Base-by-base conservation (phyloP, 2,797 vertebrate genomes). In the Serranus cabrilla region DNA sequence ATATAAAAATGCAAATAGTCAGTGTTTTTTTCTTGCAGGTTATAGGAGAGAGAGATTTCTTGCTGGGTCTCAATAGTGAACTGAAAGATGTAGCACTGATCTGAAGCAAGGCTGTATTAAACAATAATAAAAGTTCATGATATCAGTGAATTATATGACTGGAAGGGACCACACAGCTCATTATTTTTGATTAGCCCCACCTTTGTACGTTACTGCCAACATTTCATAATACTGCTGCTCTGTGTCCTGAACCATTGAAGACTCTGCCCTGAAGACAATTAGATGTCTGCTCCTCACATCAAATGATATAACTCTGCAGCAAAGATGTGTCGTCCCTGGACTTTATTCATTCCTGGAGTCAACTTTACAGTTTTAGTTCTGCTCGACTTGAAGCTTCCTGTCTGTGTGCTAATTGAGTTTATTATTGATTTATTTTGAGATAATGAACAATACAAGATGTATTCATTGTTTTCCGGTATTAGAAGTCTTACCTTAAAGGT, bases 171-270 rank as follows among this genome's bases (percentile, higher is more conserved):
- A 81, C 31, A 2, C 72, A 59, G 79, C 81, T 88, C 79, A 77
- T 89, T 89, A 81, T 80, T 80, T 89, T 83, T 84, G 76, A 84
- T 85, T 76, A 79, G 69, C 45, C 37, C 63, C 72, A 71, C 71
- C 67, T 85, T 82, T 76, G 79, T 75, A 8, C 10, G 8, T 59
- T 23, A 16, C 27, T 61, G 51, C 11, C n/a, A 34, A 42, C 20
- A 23, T 65, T 82, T 76, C 60, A 71, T 69, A 58, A 59, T 20
- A 58, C 52, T 37, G 21, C 42, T 16, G 49, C 42, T 72, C 68
- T 37, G 47, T 64, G 37, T 65, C 70, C 74, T 79, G 70, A 76
- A 64, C 52, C 27, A 25, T 11, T 14, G 18, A 57, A 62, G 37
- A 31, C 10, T 67, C 51, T 42, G 34, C 20, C 27, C 61, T 18